Evolutionary conservation across 1,140 invertebrate species (phyloP), one percentile per base, ranked within the genome.

Genomic region (Eriosoma lanigerum): DNA sequence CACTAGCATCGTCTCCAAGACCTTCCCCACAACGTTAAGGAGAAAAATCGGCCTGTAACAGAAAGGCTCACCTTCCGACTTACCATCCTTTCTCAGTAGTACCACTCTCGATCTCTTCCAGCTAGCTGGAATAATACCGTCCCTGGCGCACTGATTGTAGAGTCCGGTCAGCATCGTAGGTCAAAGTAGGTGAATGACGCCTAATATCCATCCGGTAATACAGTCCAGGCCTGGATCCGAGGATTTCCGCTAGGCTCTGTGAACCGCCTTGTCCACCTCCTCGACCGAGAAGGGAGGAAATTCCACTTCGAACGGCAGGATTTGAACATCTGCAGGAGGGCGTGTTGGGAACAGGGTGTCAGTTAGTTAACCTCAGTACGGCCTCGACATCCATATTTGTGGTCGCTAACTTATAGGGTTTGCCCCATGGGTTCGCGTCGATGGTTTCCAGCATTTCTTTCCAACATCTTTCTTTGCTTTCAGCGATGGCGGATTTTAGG

Each of bases 401-500:
- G 17, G 19, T 56, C 54, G 54, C 19, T 19, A 56, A 21, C 21
- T 24, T 56, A 9, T 56, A 56, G 21, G 54, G 54, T n/a, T 24
- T 56, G 54, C 54, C 54, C 54, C 54, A 56, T 6, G 19, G 17
- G 54, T 56, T 19, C 17, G 1, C 21, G 19, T 56, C 54, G 17
- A 56, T 32, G 70, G 32, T 46, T n/a, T 73, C 32, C 38, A 73
- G 24, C 26, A 44, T 32, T 52, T 48, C 24, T 15, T 17, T 52
- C 44, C 70, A 73, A 46, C 48, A 46, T 73, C 70, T 73, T 26
- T 73, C 48, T 17, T 73, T 73, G 50, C 70, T 73, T 6, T 1
- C 44, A 15, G 38, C 38, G 48, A 73, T 73, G 38, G 50, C 24
- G 24, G 32, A 13, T 46, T 48, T 50, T 21, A 26, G 70, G 15